Conservation (phyloP, 1,140 invertebrate genomes). For the Uloborus diversus region DNA sequence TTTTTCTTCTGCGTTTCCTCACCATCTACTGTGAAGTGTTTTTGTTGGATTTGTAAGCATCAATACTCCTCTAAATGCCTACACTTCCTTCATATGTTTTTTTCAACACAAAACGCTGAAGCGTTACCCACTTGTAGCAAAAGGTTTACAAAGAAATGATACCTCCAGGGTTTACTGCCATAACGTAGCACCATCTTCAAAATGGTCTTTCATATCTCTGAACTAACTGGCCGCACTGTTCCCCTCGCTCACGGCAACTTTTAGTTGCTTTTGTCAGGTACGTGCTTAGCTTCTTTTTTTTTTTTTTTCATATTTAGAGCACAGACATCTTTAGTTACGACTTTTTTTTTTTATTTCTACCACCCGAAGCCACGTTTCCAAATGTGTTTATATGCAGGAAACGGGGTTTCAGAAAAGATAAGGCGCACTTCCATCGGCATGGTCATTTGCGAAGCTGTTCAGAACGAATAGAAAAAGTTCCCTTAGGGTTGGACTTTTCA, state of each 20-base stretch:
- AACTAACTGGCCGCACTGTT: slow-evolving; percentile 29
- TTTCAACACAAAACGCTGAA: slow-evolving; percentile 3
- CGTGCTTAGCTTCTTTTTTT: slow-evolving; percentile 21
- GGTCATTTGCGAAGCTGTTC: slow-evolving; percentile 33
- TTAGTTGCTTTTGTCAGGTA: slow-evolving; percentile 21
- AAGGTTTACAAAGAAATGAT: slow-evolving; percentile 23
- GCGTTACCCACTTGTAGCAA: slow-evolving; percentile 8
- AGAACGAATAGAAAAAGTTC: background rate
- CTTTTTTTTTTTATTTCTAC: background rate
- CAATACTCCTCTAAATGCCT: slow-evolving; percentile 1
- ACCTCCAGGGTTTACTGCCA: slow-evolving; percentile 11
- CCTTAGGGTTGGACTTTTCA: background rate
- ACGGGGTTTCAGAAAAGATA: slow-evolving; percentile 33
- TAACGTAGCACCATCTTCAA: slow-evolving; percentile 25
- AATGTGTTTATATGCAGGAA: slow-evolving; percentile 34
- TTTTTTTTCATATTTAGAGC: background rate
- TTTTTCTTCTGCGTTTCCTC: background rate
- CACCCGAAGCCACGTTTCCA: slow-evolving; percentile 1
- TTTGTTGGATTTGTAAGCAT: background rate
- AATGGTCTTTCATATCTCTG: slow-evolving; percentile 39
- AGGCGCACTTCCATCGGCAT: slow-evolving; percentile 7
- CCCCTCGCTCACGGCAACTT: background rate
- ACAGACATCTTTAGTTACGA: background rate
- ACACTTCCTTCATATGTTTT: background rate
- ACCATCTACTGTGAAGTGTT: background rate